Evolutionary conservation across 2,113 vertebrate genomes (phyloP).

Genomic region (Chaenocephalus aceratus): DNA sequence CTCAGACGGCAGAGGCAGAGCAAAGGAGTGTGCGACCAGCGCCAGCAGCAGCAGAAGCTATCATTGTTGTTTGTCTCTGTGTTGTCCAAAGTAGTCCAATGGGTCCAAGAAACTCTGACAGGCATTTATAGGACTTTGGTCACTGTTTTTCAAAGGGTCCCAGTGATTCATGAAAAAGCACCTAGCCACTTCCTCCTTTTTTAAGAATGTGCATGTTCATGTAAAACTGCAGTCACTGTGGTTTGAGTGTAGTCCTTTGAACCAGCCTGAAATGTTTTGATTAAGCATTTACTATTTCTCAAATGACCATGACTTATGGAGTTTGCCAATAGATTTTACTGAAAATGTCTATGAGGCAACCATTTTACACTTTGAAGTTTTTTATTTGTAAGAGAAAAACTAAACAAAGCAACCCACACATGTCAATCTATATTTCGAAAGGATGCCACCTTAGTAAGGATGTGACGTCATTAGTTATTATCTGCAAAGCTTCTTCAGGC

Average conservation of each 20-base stretch:
- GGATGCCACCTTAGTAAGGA: neutral
- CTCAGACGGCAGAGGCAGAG: conserved; percentile 51
- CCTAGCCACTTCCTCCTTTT: conserved; percentile 77
- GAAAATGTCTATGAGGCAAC: neutral
- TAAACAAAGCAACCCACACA: neutral
- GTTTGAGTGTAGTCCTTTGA: conserved; percentile 45
- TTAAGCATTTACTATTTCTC: conserved; percentile 7
- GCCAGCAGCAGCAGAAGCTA: conserved; percentile 58
- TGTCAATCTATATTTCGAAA: neutral
- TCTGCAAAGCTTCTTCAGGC: neutral
- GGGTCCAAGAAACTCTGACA: conserved; percentile 9
- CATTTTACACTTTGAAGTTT: neutral
- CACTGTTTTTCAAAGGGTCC: conserved; percentile 25
- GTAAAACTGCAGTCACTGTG: conserved; percentile 38
- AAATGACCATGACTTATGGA: neutral
- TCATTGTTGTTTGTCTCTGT: conserved; percentile 66
- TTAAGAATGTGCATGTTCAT: conserved; percentile 58
- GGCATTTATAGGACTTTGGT: conserved; percentile 73
- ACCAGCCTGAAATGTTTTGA: conserved; percentile 11
- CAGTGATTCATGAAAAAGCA: conserved; percentile 82
- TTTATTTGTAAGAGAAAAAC: neutral
- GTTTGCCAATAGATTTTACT: neutral
- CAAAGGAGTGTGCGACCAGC: conserved; percentile 45
- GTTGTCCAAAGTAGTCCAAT: conserved; percentile 44
- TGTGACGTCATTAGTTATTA: neutral